Evolutionary conservation across 2,797 vertebrate genomes (phyloP), one percentile per base, ranked within the genome.

Genomic region (Leucoraja ocellata): DNA sequence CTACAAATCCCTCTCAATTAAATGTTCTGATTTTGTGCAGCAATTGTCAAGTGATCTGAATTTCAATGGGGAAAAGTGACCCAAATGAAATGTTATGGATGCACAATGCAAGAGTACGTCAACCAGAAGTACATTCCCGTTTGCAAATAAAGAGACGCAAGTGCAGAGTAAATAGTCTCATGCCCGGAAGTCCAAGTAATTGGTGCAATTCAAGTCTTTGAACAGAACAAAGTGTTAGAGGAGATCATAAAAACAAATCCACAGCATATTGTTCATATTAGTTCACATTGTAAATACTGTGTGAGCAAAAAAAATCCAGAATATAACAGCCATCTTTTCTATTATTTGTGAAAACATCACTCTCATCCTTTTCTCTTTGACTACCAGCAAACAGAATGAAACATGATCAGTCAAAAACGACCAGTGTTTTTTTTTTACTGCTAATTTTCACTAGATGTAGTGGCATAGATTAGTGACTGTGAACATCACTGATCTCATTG

Each of bases 41-140:
- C 16, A 88, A 88, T 88, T 68, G 84, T 21, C n/a, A 68, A 88
- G 61, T 39, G 84, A 68, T 68, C 83, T 61, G 58, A 86, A 86
- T 86, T 65, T 86, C 63, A 68, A 88, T 13, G 14, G 83, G 63
- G 16, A 25, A 39, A 32, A 88, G 32, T 68, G 84, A 88, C 2
- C 61, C 65, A 36, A 88, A 36, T 7, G 25, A 68, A 88, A 88
- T 88, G n/a, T 88, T 63, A 88, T 32, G 21, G 23, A 14, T 32
- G 1, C 61, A 83, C 2, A 63, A 10, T 61, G 63, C 11, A 2
- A 65, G 58, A 13, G 28, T 9, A 65, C 32, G 28, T 88, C 28
- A 16, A 32, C 8, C 61, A 88, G 61, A 32, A 88, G 46, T 58
- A 13, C 80, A 58, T 83, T 81, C 2, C 25, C 18, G 8, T 2